Conservation (phyloP, 2,888 invertebrate species). For the Sesia bembeciformis region DNA sequence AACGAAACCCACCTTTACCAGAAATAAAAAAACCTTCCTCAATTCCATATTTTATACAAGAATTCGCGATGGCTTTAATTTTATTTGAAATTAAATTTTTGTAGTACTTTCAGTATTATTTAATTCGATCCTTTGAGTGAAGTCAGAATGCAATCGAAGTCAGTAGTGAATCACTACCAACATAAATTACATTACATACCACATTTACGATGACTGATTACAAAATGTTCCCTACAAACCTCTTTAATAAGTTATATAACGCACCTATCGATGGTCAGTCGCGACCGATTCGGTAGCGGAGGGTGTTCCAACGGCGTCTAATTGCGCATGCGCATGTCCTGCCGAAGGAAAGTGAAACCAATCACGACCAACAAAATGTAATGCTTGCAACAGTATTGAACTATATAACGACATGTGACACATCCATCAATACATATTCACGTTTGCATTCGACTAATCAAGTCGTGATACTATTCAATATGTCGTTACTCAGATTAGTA, state of each 20-base stretch:
- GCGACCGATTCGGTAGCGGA: conserved; percentile 47
- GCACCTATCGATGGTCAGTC: conserved; percentile 37
- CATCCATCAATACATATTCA: conserved; percentile 50
- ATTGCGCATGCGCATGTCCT: conserved; percentile 60
- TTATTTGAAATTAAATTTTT: too few species aligned
- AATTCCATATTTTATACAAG: too few species aligned
- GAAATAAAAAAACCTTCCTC: too few species aligned
- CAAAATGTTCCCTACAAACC: background rate
- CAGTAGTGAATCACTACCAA: too few species aligned
- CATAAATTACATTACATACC: background rate
- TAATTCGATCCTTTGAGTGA: too few species aligned
- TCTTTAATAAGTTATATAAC: conserved; percentile 45
- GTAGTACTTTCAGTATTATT: too few species aligned
- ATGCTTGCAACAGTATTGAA: conserved; percentile 69
- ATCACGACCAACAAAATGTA: conserved; percentile 44
- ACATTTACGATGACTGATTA: background rate
- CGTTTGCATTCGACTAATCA: conserved; percentile 48
- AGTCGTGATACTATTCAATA: conserved; percentile 38
- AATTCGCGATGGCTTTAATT: too few species aligned
- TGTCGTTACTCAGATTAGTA: conserved; percentile 57
- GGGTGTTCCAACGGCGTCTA: conserved; percentile 49
- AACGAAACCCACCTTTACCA: too few species aligned
- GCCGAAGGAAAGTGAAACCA: conserved; percentile 69
- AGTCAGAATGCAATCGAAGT: too few species aligned
- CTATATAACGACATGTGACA: conserved; percentile 65